Percentiles rank a stretch among this genome's conserved stretches.
Evolutionary conservation across 1,140 invertebrate species (phyloP).

Genomic region (Nylanderia fulva): DNA sequence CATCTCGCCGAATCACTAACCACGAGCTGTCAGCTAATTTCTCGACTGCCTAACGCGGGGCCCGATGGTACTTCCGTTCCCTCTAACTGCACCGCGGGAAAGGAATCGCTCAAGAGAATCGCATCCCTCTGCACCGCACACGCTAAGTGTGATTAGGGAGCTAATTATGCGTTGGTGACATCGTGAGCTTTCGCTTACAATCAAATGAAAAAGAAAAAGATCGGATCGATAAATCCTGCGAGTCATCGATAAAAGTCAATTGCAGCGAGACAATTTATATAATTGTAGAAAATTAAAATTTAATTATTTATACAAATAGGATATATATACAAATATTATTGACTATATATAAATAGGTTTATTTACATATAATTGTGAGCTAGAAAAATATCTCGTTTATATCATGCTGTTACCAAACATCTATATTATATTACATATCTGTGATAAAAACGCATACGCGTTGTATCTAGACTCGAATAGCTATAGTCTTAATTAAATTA

Average conservation of each 20-base stretch:
- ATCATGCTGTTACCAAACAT: conserved; percentile 12
- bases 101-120: conserved; percentile 64
- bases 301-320: conserved; percentile 1
- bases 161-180: conserved; percentile 70
- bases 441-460: conserved; percentile 24
- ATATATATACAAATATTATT: too few species aligned
- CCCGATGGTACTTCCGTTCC: conserved; percentile 65
- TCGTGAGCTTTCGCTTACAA: conserved; percentile 64
- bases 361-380: conserved; percentile 7
- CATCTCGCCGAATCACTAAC: conserved; percentile 82
- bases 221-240: conserved; percentile 23
- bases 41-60: conserved; percentile 71
- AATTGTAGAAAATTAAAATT: not conserved
- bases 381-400: not conserved
- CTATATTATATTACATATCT: conserved; percentile 15
- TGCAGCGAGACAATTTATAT: not conserved
- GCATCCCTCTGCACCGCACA: conserved; percentile 59
- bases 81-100: conserved; percentile 64
- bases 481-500: conserved; percentile 81
- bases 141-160: conserved; percentile 34
- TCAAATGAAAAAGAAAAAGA: not conserved
- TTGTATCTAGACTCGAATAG: conserved; percentile 19
- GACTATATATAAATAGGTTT: not conserved
- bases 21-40: conserved; percentile 76
- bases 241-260: conserved; percentile 7